Evolutionary conservation across 2,888 invertebrate species (phyloP).

Genomic region (Microctonus brassicae): DNA sequence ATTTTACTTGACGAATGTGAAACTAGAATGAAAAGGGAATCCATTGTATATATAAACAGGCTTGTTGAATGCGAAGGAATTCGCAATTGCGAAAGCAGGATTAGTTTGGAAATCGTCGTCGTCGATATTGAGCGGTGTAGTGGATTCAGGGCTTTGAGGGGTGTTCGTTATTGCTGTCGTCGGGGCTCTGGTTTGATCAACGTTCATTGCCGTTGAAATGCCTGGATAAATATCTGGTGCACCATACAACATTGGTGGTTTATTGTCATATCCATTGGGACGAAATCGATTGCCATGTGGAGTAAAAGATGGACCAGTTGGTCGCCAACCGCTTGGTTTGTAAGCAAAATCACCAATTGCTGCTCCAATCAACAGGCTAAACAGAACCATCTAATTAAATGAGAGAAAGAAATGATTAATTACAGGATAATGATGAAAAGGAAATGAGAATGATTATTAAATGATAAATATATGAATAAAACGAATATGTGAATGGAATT

Average conservation of each 20-base stretch:
- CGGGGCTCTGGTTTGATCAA: constrained; percentile 38
- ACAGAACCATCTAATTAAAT: constrained; percentile 8
- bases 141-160: constrained; percentile 56
- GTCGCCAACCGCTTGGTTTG: constrained; percentile 63
- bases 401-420: not conserved
- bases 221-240: constrained; percentile 33
- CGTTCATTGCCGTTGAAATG: constrained; percentile 34
- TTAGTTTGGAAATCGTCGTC: constrained; percentile 56
- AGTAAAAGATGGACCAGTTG: constrained; percentile 58
- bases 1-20: constrained; percentile 47
- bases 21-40: constrained; percentile 55
- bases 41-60: constrained; percentile 64
- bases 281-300: constrained; percentile 51
- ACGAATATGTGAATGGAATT: no score
- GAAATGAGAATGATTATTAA: not conserved
- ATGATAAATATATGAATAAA: no score
- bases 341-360: constrained; percentile 46
- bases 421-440: not conserved
- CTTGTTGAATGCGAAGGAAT: constrained; percentile 65
- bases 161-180: constrained; percentile 52
- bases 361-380: constrained; percentile 13
- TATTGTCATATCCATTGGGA: constrained; percentile 47
- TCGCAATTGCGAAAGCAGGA: constrained; percentile 64
- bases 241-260: constrained; percentile 36
- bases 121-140: constrained; percentile 43